Conservation (phyloP, 2,888 invertebrate species). For the Pristionchus entomophagus region DNA sequence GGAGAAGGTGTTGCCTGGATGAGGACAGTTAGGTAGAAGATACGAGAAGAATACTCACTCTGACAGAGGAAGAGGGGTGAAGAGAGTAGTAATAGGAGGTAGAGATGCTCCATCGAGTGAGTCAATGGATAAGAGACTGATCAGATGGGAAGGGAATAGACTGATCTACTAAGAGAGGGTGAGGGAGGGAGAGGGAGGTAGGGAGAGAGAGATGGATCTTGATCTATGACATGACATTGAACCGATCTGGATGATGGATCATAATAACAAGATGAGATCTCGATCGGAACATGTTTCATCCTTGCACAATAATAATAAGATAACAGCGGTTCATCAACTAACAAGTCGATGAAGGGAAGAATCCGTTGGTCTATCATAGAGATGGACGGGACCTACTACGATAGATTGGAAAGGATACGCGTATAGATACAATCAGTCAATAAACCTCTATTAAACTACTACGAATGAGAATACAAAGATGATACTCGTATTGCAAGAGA, state of each 20-base stretch:
- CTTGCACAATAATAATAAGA: slow-evolving; percentile 37
- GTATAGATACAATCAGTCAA: slow-evolving; percentile 24
- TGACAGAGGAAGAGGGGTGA: slow-evolving; percentile 3
- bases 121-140: not conserved
- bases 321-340: slow-evolving; percentile 29
- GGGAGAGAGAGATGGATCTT: not conserved
- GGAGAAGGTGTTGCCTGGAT: slow-evolving; percentile 27
- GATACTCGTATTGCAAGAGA: slow-evolving; percentile 20
- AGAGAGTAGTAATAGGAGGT: not conserved
- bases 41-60: not conserved
- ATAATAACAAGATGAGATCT: not conserved
- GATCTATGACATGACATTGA: slow-evolving; percentile 30
- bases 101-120: slow-evolving; percentile 28
- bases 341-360: not conserved
- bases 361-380: slow-evolving; percentile 18
- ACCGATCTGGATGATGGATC: not conserved
- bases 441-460: slow-evolving; percentile 19
- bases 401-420: not conserved
- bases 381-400: slow-evolving; percentile 30
- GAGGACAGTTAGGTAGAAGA: not conserved
- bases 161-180: slow-evolving; percentile 13
- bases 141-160: not conserved
- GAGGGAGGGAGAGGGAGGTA: not conserved
- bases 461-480: slow-evolving; percentile 8
- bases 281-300: slow-evolving; percentile 31